Base-by-base conservation (phyloP, 2,113 vertebrate genomes). In the Hemichromis elongatus region DNA sequence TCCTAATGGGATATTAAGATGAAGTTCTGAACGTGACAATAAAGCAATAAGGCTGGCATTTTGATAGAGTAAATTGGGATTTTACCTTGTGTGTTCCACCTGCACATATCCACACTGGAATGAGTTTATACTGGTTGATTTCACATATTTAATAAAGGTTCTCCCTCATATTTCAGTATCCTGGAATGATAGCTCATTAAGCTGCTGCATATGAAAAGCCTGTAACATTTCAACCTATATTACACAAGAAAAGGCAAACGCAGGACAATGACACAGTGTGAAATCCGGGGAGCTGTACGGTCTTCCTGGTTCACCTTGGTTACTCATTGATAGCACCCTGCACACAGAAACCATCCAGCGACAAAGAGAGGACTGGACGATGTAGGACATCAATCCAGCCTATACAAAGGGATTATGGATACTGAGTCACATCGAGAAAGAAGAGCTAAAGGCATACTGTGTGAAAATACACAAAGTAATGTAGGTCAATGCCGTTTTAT, bases 401-500 rank as follows among this genome's bases (percentile, higher is more conserved):
- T 54, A 6, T 80, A 85, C 78, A 83, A 85, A 86, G 35, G 78
- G 89, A 91, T 92, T 82, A 84, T 79, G 35, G 82, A 12, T 86
- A 79, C n/a, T 47, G 81, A 88, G 84, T 86, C 83, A 77, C 24
- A 56, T 12, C 6, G 4, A 80, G 77, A 5, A 68, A 78, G 24
- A 77, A 83, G 73, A 86, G 81, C 11, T 61, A 83, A 79, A 84
- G 24, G 54, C 63, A 75, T 14, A 61, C 81, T 82, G 78, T 45
- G 77, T 10, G 70, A 75, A 86, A 93, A 91, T 82, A 88, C 57
- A 80, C 82, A 57, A 84, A 91, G 77, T 54, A 89, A 90, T 87
- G 81, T 92, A 87, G 91, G 93, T 92, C 91, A 92, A 61, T 78
- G 52, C 79, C 82, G 88, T 90, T 79, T 89, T 85, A 52, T 85